phyloP scores from a whole-genome alignment of 2,888 invertebrate species.

The Nematopogon swammerdamellus region DNA sequence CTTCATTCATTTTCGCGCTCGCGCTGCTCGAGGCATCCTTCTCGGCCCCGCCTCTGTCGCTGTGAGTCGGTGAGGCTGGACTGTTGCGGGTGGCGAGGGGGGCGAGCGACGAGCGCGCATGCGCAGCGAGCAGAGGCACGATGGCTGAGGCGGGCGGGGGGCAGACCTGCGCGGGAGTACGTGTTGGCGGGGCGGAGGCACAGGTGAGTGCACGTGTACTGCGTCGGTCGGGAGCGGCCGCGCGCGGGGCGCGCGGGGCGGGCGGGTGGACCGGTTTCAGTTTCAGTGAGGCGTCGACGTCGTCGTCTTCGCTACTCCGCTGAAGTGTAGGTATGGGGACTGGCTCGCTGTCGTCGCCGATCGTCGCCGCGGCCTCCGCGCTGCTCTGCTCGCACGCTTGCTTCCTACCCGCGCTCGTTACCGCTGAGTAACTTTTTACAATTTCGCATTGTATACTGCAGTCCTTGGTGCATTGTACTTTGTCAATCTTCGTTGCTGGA shows the following conservation, averaged over 20 bases:
- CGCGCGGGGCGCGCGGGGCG: not conserved
- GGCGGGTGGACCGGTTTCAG: not conserved
- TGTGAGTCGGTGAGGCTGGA: not conserved
- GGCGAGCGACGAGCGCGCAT: not conserved
- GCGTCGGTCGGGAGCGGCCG: not conserved
- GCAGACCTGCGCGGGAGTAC: not conserved
- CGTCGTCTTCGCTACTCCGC: not conserved
- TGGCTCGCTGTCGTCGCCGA: no score
- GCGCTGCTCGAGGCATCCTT: not conserved
- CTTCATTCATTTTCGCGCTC: not conserved
- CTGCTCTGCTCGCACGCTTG: not conserved
- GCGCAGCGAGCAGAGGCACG: not conserved
- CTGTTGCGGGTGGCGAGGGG: not conserved
- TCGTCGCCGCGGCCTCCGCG: no score
- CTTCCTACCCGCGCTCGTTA: not conserved
- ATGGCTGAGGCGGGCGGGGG: not conserved
- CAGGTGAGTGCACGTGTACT: not conserved
- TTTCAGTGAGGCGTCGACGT: not conserved
- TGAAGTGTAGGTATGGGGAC: no score
- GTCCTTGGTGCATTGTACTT: not conserved
- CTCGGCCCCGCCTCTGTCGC: not conserved
- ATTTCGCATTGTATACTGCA: not conserved
- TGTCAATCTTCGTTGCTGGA: not conserved
- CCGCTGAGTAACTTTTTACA: not conserved
- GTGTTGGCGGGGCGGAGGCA: not conserved